Base-by-base conservation (phyloP, 2,888 invertebrate genomes). In the Serrognathus titanus region DNA sequence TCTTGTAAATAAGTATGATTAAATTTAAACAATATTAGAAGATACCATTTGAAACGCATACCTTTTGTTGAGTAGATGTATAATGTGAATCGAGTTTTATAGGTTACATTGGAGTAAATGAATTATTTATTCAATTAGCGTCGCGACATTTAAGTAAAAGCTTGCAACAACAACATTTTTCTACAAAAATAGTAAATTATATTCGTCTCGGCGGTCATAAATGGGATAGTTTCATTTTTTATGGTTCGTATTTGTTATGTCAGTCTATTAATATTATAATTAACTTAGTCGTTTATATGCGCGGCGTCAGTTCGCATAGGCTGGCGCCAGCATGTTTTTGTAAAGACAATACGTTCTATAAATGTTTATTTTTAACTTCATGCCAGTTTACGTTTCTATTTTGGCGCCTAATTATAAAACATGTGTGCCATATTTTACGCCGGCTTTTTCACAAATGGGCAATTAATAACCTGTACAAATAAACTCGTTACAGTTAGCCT, bases 341-440 rank as follows among this genome's bases (percentile, higher is more conserved):
- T 57, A 57, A 61, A 61, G 59, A 61, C 59, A 61, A 61, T 61
- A 59, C 61, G 61, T 60, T 60, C 58, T 59, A 59, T 57, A 61
- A 61, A 59, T 59, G 61, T 61, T 59, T 61, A 61, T 61, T 61
- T 59, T 59, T 61, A 57, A 57, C 54, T 51, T 54, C 57, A 57
- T 61, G 61, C 57, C 49, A 52, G 56, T 61, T 56, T 61, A 43
- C 13, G 43, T 9, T 43, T 43, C 43, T 60, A 57, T 60, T 60
- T 60, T 58, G 58, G 60, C 58, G 60, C 63, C 57, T 52, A 50
- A 58, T 16, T 43, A 43, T 43, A 43, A 43, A 43, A 43, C 12
- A 43, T 43, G 43, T 43, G 43, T 43, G 43, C 13, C 43, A 43
- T 16, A 43, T 43, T 43, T 11, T 11, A 16, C 10, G 13, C 43